These are phyloP conservation scores for Gulo gulo DNA, from an alignment of 2,113 vertebrate species.

Conservation along the genomic window DNA sequence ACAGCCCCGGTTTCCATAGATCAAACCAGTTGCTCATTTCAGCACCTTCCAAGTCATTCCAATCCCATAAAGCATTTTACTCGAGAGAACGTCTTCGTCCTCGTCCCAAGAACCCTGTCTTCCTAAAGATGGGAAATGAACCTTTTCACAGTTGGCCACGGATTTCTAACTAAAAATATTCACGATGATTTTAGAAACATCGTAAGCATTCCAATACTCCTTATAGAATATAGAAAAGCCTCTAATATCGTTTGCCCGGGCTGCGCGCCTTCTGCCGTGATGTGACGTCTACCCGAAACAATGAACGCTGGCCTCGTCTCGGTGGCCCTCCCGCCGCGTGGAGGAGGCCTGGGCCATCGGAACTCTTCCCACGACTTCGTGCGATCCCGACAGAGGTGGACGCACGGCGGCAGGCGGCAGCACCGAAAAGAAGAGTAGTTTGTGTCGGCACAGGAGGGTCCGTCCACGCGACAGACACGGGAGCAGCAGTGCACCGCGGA, in stretches of 20 bases:
- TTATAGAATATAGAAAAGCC: not conserved
- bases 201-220: not conserved
- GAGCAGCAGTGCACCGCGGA: fast-evolving
- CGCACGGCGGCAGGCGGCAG: no score
- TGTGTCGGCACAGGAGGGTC: no score
- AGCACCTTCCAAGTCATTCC: not conserved
- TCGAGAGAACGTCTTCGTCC: not conserved
- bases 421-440: no score
- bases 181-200: not conserved
- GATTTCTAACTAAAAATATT: not conserved
- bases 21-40: not conserved
- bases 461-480: not conserved
- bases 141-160: not conserved
- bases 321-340: fast-evolving
- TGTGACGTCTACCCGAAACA: not conserved
- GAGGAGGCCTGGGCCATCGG: fast-evolving
- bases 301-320: fast-evolving
- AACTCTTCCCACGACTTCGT: fast-evolving
- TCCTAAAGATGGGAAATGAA: not conserved
- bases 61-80: not conserved
- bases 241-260: no score
- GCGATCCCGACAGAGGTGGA: fast-evolving
- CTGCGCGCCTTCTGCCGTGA: not conserved
- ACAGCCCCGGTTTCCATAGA: no score
- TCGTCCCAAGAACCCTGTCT: no score